phyloP scores from a whole-genome alignment of 2,888 invertebrate species.

The Rhagophthalmus giganteus region DNA sequence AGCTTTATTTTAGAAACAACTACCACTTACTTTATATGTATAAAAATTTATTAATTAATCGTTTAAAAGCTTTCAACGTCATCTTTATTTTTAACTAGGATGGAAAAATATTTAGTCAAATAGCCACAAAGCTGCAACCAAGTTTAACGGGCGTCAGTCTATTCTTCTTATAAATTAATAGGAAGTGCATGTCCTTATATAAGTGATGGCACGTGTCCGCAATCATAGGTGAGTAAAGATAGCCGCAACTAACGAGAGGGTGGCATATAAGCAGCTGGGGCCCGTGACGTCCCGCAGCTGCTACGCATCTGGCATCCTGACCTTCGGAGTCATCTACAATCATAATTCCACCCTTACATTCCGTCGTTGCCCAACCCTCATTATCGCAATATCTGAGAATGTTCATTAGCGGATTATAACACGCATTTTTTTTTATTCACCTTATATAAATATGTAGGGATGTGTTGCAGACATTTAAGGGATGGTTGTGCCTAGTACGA shows the following conservation, averaged over 20 bases:
- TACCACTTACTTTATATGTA: too few relatives aligned
- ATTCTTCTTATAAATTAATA: not conserved
- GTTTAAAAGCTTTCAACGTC: too few relatives aligned
- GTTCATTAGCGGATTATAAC: slow-evolving; percentile 7
- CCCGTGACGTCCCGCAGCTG: slow-evolving; percentile 28
- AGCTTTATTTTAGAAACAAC: too few relatives aligned
- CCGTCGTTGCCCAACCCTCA: slow-evolving; percentile 19
- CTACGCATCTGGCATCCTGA: slow-evolving; percentile 21
- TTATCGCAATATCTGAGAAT: slow-evolving; percentile 11
- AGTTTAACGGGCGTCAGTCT: not conserved
- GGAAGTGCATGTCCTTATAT: slow-evolving; percentile 15
- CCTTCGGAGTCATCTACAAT: slow-evolving; percentile 11
- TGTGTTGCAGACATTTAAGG: not conserved
- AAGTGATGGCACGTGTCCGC: slow-evolving; percentile 24
- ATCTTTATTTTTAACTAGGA: too few relatives aligned
- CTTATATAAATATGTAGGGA: slow-evolving; percentile 1
- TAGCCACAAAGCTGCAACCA: too few relatives aligned
- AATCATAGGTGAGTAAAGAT: slow-evolving; percentile 21
- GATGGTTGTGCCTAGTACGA: slow-evolving; percentile 7
- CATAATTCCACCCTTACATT: slow-evolving; percentile 13
- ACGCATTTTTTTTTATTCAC: slow-evolving; percentile 2
- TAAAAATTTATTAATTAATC: too few relatives aligned
- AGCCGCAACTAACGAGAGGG: slow-evolving; percentile 22
- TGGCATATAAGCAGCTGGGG: slow-evolving; percentile 32
- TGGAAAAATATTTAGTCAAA: too few relatives aligned